Conservation (phyloP, 1,140 invertebrate genomes). For the Pseudomyrmex gracilis region DNA sequence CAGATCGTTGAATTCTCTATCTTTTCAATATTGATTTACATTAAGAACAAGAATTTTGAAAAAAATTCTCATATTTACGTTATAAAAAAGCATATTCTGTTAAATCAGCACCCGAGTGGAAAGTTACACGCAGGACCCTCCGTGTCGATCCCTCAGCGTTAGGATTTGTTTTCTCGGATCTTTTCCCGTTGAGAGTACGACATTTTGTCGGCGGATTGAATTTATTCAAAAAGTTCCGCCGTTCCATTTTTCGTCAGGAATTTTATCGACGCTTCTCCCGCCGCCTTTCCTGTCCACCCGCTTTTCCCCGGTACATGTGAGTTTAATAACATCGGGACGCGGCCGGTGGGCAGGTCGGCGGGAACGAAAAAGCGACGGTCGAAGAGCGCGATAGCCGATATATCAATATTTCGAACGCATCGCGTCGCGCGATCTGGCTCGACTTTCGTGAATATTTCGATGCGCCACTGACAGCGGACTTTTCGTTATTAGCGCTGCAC, state of each 20-base stretch:
- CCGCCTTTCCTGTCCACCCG: constrained; percentile 29
- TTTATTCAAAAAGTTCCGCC: constrained; percentile 72
- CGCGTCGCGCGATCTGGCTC: neutral
- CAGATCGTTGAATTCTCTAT: neutral
- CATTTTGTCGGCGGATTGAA: constrained; percentile 69
- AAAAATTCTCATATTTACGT: neutral
- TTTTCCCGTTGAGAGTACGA: constrained; percentile 33
- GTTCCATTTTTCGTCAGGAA: constrained; percentile 40
- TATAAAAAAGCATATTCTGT: neutral
- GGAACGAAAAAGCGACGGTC: constrained; percentile 12
- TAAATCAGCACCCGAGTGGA: neutral
- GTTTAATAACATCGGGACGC: constrained; percentile 50
- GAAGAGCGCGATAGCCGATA: constrained; percentile 2
- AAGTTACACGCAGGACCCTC: too few species aligned
- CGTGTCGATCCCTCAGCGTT: neutral
- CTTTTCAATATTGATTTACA: neutral
- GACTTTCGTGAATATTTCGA: constrained; percentile 32
- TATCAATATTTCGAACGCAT: constrained; percentile 48
- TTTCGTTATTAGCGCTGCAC: neutral
- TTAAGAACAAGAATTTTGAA: neutral
- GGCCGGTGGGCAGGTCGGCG: neutral
- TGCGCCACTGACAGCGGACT: neutral
- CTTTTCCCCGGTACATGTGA: constrained; percentile 30
- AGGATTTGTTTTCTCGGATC: constrained; percentile 25
- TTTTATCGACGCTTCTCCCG: constrained; percentile 53